Evolutionary conservation across 2,888 invertebrate species (phyloP).

Genomic region (Xanthorhoe spadicearia): DNA sequence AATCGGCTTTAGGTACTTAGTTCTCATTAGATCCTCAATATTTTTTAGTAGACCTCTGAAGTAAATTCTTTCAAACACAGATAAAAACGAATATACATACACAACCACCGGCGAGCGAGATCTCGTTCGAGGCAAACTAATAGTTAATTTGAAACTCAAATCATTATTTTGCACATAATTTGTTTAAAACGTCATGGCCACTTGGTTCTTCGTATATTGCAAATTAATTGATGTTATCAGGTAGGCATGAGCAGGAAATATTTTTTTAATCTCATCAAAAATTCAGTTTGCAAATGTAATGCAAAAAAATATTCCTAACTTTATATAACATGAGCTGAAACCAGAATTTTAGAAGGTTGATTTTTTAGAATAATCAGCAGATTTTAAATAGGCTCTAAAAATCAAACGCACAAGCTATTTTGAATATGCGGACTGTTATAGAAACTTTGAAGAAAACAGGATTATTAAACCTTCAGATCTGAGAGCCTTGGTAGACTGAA

Average conservation of each 20-base stretch:
- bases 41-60: too few relatives aligned
- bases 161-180: not conserved
- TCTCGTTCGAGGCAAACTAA: too few relatives aligned
- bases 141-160: not conserved
- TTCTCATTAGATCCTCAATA: too few relatives aligned
- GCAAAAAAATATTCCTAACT: not conserved
- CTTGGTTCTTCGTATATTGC: not conserved
- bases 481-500: too few relatives aligned
- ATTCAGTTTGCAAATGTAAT: not conserved
- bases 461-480: too few relatives aligned
- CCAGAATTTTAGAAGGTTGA: not conserved
- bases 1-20: too few relatives aligned
- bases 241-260: constrained; percentile 3
- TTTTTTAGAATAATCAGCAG: not conserved
- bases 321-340: not conserved
- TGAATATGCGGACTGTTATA: too few relatives aligned
- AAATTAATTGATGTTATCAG: not conserved
- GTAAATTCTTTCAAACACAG: too few relatives aligned
- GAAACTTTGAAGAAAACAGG: too few relatives aligned
- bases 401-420: too few relatives aligned
- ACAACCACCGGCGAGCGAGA: too few relatives aligned
- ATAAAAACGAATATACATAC: too few relatives aligned
- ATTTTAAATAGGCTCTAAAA: not conserved
- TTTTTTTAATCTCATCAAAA: not conserved
- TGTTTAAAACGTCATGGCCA: not conserved